Percentiles rank a stretch among this genome's conserved stretches.
These are phyloP conservation scores for Aphis craccivora DNA, from an alignment of 1,140 invertebrate genomes.

Conservation along the genomic window DNA sequence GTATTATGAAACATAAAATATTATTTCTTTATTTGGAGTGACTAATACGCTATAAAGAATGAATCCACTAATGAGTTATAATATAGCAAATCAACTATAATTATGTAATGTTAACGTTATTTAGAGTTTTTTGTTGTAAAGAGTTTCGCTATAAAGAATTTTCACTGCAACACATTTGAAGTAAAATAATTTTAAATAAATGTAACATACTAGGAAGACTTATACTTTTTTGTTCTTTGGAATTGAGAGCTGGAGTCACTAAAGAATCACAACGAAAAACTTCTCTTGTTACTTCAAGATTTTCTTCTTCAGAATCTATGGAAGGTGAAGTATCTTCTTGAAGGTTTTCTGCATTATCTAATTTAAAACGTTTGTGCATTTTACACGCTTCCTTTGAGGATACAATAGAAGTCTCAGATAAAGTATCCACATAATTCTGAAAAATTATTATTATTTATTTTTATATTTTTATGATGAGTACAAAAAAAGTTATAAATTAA, in stretches of 20 bases:
- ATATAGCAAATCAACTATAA: no score
- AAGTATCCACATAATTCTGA: neutral
- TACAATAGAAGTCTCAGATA: neutral
- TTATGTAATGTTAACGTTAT: no score
- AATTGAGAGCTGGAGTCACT: neutral
- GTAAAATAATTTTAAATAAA: neutral
- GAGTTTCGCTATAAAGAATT: no score
- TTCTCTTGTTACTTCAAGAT: constrained; percentile 32
- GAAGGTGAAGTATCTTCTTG: neutral
- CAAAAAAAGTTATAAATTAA: neutral
- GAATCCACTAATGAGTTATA: no score
- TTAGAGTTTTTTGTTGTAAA: no score
- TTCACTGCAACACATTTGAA: neutral
- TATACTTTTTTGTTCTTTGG: neutral
- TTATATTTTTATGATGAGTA: neutral
- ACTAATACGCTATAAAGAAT: no score
- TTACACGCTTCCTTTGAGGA: neutral
- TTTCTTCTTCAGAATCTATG: neutral
- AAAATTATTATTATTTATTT: constrained; percentile 16
- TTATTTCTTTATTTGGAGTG: no score
- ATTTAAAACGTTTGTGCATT: constrained; percentile 46
- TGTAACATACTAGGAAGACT: neutral
- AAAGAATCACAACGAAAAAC: neutral
- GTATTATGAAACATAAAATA: no score
- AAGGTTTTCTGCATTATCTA: neutral